Conservation (phyloP, 2,797 vertebrate genomes). For the Apogon hyalosoma region DNA sequence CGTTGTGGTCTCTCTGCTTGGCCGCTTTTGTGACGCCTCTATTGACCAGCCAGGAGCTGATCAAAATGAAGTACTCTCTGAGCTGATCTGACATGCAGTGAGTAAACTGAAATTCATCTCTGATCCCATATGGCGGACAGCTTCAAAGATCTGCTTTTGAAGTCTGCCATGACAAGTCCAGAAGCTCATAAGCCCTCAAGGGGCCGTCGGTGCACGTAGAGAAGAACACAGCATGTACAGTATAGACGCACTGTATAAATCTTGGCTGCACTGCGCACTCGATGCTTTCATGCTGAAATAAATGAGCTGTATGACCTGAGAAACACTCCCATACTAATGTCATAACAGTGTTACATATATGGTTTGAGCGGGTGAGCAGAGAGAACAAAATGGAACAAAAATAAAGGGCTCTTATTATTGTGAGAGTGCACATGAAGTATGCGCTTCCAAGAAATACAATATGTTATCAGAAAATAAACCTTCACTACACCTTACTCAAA, state of each 20-base stretch:
- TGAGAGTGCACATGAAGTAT: background rate
- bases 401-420: no score
- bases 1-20: background rate
- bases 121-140: slow-evolving; percentile 54
- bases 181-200: slow-evolving; percentile 36
- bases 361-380: background rate
- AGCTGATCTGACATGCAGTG: slow-evolving; percentile 46
- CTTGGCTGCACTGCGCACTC: background rate
- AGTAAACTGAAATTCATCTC: slow-evolving; percentile 36
- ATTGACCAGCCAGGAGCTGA: slow-evolving; percentile 37
- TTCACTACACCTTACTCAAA: background rate
- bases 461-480: slow-evolving; percentile 26
- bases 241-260: slow-evolving; percentile 35
- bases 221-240: slow-evolving; percentile 31
- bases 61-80: slow-evolving; percentile 31
- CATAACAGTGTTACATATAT: slow-evolving; percentile 30
- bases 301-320: slow-evolving; percentile 20
- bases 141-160: slow-evolving; percentile 67
- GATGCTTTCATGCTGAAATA: slow-evolving; percentile 2
- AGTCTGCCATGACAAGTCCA: slow-evolving; percentile 53
- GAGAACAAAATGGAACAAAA: background rate
- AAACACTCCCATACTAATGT: slow-evolving; percentile 28
- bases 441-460: slow-evolving; percentile 3
- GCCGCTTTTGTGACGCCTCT: slow-evolving; percentile 21
- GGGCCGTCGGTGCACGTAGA: slow-evolving; percentile 20